Evolutionary conservation across 2,888 invertebrate species (phyloP).

Genomic region (Sussaba pulchella): DNA sequence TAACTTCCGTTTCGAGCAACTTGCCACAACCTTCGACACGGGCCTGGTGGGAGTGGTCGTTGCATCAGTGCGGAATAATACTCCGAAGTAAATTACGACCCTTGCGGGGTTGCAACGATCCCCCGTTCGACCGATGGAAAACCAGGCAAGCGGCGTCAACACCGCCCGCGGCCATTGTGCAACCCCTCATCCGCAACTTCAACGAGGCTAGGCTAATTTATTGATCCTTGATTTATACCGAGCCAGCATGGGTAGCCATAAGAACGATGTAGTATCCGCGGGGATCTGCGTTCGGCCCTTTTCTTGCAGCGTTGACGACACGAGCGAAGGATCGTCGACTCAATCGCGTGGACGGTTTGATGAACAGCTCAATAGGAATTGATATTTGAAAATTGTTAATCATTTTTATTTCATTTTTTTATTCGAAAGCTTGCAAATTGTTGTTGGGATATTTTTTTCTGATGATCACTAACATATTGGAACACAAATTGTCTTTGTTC

Average conservation of each 20-base stretch:
- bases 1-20: conserved; percentile 74
- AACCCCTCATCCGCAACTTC: conserved; percentile 72
- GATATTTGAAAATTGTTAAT: too few species aligned
- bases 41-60: conserved; percentile 10
- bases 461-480: too few species aligned
- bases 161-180: conserved; percentile 59
- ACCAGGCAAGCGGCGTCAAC: conserved; percentile 64
- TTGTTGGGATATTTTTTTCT: too few species aligned
- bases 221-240: conserved; percentile 79
- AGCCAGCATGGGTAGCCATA: conserved; percentile 49
- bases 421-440: too few species aligned
- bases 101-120: conserved; percentile 65
- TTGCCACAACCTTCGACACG: conserved; percentile 41
- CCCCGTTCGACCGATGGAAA: conserved; percentile 75
- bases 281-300: neutral
- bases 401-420: too few species aligned
- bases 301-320: neutral
- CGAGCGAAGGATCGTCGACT: conserved; percentile 36
- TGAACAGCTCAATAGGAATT: too few species aligned
- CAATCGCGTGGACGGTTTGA: conserved; percentile 73
- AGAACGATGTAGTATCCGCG: neutral
- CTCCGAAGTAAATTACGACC: conserved; percentile 34
- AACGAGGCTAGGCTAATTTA: conserved; percentile 75
- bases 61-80: conserved; percentile 41
- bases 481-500: too few species aligned